These are phyloP conservation scores for Gorsachius goisagi DNA, from an alignment of 2,113 vertebrate genomes.

Conservation along the genomic window DNA sequence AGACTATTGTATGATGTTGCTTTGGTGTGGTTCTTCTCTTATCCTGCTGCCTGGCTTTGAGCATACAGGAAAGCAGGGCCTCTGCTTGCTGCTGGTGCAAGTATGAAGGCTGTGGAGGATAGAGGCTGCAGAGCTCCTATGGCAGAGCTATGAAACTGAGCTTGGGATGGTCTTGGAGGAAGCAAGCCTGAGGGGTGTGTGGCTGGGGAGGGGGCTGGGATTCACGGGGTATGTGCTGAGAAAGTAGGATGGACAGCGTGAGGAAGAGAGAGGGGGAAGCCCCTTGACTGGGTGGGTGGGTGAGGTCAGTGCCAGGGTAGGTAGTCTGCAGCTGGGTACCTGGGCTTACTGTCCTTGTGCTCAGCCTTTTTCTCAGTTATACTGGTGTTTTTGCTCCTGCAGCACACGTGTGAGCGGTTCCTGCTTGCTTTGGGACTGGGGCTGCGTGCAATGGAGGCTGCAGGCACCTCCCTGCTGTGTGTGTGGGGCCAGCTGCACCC, in stretches of 20 bases:
- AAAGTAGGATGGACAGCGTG: neutral
- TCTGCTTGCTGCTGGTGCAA: neutral
- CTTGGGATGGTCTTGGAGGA: neutral
- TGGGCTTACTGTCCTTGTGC: neutral
- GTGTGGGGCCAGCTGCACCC: neutral
- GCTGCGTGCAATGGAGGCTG: neutral
- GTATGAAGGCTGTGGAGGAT: neutral
- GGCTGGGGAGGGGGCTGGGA: neutral
- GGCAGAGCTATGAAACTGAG: neutral
- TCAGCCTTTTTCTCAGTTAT: neutral
- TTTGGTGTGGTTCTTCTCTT: neutral
- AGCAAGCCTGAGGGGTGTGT: neutral
- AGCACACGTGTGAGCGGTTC: neutral
- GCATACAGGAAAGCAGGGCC: neutral
- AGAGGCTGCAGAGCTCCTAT: neutral
- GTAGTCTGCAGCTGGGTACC: neutral
- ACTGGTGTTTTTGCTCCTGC: neutral
- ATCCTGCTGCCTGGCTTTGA: neutral
- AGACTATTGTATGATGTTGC: accelerated
- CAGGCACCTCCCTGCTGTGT: neutral
- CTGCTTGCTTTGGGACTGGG: neutral
- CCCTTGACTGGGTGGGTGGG: neutral
- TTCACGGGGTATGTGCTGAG: neutral
- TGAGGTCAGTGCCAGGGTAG: neutral
- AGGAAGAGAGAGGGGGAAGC: neutral